These are phyloP conservation scores for Philopedon plagiatum DNA, from an alignment of 2,888 invertebrate species.

Conservation along the genomic window DNA sequence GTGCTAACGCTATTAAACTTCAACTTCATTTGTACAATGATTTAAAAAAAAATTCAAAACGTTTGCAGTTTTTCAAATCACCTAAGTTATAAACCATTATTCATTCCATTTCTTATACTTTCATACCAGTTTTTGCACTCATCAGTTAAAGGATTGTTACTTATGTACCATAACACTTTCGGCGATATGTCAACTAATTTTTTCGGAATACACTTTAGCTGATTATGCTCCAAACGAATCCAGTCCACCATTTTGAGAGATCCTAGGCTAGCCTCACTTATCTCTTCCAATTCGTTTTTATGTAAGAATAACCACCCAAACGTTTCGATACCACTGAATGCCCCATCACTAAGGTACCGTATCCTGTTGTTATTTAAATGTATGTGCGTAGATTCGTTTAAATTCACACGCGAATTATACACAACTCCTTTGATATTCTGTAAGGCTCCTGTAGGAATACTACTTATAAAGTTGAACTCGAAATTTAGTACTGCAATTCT, in stretches of 20 bases:
- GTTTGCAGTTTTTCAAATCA: neutral
- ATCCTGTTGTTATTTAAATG: constrained; percentile 58
- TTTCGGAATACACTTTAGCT: constrained; percentile 60
- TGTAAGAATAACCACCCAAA: constrained; percentile 59
- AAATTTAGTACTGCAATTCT: constrained; percentile 56
- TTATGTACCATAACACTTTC: constrained; percentile 61
- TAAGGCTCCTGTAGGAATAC: constrained; percentile 55
- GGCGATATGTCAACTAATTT: constrained; percentile 61
- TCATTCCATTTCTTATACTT: constrained; percentile 48
- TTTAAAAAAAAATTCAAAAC: neutral
- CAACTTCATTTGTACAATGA: too few species aligned
- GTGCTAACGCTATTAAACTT: too few species aligned
- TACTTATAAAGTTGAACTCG: constrained; percentile 57
- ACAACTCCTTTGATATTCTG: constrained; percentile 56
- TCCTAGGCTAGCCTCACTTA: constrained; percentile 59
- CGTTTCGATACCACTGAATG: constrained; percentile 58
- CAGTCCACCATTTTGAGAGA: constrained; percentile 60
- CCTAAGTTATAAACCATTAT: neutral
- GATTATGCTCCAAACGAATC: constrained; percentile 61
- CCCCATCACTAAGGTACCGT: constrained; percentile 56
- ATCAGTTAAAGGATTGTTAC: constrained; percentile 61
- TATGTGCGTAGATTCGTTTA: constrained; percentile 55
- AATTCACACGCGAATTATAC: constrained; percentile 48
- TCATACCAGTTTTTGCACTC: constrained; percentile 57
- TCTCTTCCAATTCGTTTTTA: constrained; percentile 57